Conservation (phyloP, 2,113 vertebrate species). For the Bos javanicus region DNA sequence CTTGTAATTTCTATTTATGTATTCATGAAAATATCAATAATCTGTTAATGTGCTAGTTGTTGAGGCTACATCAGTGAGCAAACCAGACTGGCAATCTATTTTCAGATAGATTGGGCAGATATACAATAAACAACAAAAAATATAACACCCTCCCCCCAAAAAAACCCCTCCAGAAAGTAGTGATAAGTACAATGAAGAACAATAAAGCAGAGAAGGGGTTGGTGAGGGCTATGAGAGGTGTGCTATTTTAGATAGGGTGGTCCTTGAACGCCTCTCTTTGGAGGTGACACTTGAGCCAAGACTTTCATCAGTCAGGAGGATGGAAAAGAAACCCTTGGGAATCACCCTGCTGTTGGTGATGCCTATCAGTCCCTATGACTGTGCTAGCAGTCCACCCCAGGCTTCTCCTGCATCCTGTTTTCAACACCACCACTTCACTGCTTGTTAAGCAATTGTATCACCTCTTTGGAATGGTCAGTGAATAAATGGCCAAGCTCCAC, state of each 20-base stretch:
- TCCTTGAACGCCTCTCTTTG: neutral
- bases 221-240: neutral
- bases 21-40: neutral
- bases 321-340: neutral
- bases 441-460: neutral
- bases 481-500: neutral
- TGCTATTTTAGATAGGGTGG: neutral
- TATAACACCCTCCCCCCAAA: neutral
- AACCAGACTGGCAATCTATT: neutral
- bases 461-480: neutral
- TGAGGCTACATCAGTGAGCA: neutral
- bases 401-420: neutral
- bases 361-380: neutral
- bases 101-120: neutral
- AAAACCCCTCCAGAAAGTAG: neutral
- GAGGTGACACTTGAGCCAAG: neutral
- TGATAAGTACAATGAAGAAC: neutral
- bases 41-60: neutral
- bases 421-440: neutral
- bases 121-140: neutral
- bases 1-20: constrained; percentile 18
- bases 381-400: neutral
- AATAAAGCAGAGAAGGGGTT: neutral
- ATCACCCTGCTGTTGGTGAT: neutral
- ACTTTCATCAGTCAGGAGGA: neutral